phyloP scores from a whole-genome alignment of 2,888 invertebrate genomes.

The Dolichomitus sp. region DNA sequence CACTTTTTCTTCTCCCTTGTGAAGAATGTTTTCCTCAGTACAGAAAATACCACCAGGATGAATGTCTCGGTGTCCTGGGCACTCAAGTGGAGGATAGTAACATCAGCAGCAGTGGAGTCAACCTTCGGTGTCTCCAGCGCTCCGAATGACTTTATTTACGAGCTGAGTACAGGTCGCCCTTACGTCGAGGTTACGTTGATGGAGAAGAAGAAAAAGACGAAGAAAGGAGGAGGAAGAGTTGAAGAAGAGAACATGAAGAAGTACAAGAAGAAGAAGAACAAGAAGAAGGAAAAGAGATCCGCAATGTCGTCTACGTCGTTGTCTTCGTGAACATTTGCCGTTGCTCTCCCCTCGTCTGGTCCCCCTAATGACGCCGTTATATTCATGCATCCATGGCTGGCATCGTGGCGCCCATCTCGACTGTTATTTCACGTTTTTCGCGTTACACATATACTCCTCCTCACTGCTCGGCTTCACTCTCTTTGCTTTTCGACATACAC shows the following conservation, averaged over 20 bases:
- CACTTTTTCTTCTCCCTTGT: neutral
- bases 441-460: neutral
- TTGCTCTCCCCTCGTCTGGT: constrained; percentile 6
- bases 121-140: constrained; percentile 52
- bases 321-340: constrained; percentile 22
- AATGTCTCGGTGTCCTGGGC: constrained; percentile 47
- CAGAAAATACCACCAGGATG: constrained; percentile 37
- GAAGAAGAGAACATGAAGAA: constrained; percentile 30
- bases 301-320: constrained; percentile 46
- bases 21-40: constrained; percentile 23
- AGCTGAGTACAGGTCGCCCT: constrained; percentile 53
- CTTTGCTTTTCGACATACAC: neutral
- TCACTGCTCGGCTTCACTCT: neutral
- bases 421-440: constrained; percentile 36
- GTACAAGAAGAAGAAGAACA: constrained; percentile 26
- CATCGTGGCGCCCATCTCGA: constrained; percentile 29
- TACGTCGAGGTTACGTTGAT: constrained; percentile 52
- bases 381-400: constrained; percentile 58
- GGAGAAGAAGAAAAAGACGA: constrained; percentile 41
- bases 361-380: constrained; percentile 62
- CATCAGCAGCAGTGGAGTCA: constrained; percentile 37
- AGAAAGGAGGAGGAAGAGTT: neutral
- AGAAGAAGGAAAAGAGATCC: constrained; percentile 42
- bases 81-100: constrained; percentile 21
- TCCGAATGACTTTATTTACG: constrained; percentile 62